phyloP scores from a whole-genome alignment of 35 echinoderm and acorn worm species.

The Apostichopus parvimensis region DNA sequence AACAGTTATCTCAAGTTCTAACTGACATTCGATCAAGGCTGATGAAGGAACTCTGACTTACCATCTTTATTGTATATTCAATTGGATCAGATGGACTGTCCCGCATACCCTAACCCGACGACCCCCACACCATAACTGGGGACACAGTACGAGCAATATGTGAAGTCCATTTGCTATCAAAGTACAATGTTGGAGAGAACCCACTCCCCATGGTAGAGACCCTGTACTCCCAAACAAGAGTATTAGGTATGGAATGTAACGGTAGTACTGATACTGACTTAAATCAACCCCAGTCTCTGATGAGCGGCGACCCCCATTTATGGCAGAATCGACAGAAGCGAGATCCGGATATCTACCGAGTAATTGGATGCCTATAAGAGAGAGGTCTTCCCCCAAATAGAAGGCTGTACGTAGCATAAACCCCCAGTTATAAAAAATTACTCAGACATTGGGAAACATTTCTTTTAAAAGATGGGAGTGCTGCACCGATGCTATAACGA shows the following conservation, averaged over 20 bases:
- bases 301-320: neutral
- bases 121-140: neutral
- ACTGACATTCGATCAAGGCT: too few species aligned
- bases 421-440: neutral
- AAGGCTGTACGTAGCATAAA: neutral
- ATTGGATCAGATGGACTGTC: constrained; percentile 56
- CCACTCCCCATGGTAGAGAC: neutral
- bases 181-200: neutral
- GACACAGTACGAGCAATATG: neutral
- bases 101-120: neutral
- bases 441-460: constrained; percentile 18
- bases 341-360: neutral
- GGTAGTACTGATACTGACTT: neutral
- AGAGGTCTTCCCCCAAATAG: neutral
- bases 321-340: neutral
- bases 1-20: too few species aligned
- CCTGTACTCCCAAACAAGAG: neutral
- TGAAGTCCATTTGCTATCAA: neutral
- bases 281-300: neutral
- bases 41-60: too few species aligned
- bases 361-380: neutral
- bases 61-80: too few species aligned
- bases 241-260: neutral
- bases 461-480: neutral
- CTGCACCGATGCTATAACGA: neutral